A percentile compares a stretch with the other conserved stretches of the same genome.
Evolutionary conservation across 1,140 invertebrate genomes (phyloP).

Genomic region (Stratiolaelaps scimitus): DNA sequence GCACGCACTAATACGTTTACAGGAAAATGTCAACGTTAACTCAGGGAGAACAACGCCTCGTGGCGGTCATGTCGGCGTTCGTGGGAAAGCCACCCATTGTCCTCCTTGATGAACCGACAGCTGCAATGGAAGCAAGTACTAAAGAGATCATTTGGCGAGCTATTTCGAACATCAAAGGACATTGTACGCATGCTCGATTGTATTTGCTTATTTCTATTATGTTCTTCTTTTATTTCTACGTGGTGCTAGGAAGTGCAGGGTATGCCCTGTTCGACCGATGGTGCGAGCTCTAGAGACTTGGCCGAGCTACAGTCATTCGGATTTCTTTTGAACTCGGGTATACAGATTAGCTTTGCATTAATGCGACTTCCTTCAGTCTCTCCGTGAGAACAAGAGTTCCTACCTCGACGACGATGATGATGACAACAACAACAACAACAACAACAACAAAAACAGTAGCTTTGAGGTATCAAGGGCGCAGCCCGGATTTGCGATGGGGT

Average conservation of each 20-base stretch:
- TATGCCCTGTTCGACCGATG: too few relatives aligned
- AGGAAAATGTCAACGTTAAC: not conserved
- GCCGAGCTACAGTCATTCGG: not conserved
- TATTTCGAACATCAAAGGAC: not conserved
- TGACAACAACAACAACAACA: too few relatives aligned
- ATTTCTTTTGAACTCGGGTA: not conserved
- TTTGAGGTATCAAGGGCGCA: too few relatives aligned
- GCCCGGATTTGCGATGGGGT: too few relatives aligned
- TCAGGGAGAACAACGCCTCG: not conserved
- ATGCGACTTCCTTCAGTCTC: too few relatives aligned
- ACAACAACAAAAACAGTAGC: too few relatives aligned
- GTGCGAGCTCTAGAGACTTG: too few relatives aligned
- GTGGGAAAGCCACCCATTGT: conserved; percentile 10
- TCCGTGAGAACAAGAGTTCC: too few relatives aligned
- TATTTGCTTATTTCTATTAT: not conserved
- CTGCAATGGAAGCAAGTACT: not conserved
- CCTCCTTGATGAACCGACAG: not conserved
- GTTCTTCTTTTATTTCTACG: too few relatives aligned
- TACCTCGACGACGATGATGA: too few relatives aligned
- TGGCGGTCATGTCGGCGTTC: not conserved
- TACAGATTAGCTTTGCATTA: too few relatives aligned
- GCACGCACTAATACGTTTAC: not conserved
- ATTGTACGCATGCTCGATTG: not conserved
- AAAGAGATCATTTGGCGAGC: not conserved
- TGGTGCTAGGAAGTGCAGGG: too few relatives aligned